Evolutionary conservation across 2,797 vertebrate genomes (phyloP).

Genomic region (Tympanoctomys barrerae): DNA sequence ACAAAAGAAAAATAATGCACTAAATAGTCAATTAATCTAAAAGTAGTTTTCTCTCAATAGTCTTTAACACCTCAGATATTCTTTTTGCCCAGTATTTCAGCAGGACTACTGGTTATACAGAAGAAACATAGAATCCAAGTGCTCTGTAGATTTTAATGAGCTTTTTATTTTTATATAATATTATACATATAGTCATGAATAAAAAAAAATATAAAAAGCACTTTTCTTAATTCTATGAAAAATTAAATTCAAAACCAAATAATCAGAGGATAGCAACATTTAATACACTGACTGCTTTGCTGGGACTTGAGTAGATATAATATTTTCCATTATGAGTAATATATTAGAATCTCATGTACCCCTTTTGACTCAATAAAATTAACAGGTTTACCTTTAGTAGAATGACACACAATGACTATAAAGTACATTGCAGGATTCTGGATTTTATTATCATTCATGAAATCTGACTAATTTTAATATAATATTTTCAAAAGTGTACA

Average conservation of each 20-base stretch:
- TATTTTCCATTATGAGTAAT: neutral
- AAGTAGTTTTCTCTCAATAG: neutral
- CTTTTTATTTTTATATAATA: neutral
- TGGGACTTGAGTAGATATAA: slow-evolving; percentile 10
- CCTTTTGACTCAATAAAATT: neutral
- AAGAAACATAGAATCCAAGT: slow-evolving; percentile 29
- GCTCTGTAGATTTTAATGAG: slow-evolving; percentile 24
- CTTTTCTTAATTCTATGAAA: neutral
- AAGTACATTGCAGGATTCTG: slow-evolving; percentile 41
- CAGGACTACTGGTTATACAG: neutral
- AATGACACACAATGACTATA: neutral
- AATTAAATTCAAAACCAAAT: neutral
- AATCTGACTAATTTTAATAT: slow-evolving; percentile 38
- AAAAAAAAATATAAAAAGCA: neutral
- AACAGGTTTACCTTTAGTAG: neutral
- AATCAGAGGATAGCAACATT: neutral
- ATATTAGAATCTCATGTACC: neutral
- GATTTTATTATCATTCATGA: slow-evolving; percentile 46
- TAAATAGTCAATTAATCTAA: neutral
- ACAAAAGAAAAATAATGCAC: slow-evolving; percentile 51
- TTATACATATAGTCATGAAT: neutral
- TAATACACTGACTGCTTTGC: neutral
- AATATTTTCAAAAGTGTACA: slow-evolving; percentile 43
- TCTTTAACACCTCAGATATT: slow-evolving; percentile 40
- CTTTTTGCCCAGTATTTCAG: neutral